These are phyloP conservation scores for Chalcis sispes DNA, from an alignment of 2,888 invertebrate species.

Conservation along the genomic window DNA sequence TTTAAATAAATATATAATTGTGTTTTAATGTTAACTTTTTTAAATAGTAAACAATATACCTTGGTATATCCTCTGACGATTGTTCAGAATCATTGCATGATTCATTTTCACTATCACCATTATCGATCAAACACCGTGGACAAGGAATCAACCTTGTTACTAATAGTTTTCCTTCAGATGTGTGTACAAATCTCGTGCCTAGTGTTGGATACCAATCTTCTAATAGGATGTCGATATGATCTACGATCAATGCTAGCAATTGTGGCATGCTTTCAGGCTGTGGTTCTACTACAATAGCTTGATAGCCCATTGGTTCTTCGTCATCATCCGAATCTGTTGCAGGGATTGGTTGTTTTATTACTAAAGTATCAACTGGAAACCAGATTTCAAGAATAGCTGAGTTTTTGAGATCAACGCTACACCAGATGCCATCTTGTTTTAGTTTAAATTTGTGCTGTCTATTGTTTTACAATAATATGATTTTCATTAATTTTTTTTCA, in stretches of 20 bases:
- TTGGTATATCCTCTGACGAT: slow-evolving; percentile 68
- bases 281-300: slow-evolving; percentile 86
- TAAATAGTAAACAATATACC: slow-evolving; percentile 41
- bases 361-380: slow-evolving; percentile 84
- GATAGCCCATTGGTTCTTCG: slow-evolving; percentile 79
- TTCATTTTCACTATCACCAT: slow-evolving; percentile 61
- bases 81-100: slow-evolving; percentile 63
- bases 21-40: too few relatives aligned
- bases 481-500: background rate
- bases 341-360: slow-evolving; percentile 78
- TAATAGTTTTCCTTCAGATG: slow-evolving; percentile 95
- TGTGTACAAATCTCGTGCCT: slow-evolving; percentile 98
- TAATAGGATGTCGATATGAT: slow-evolving; percentile 95
- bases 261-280: slow-evolving; percentile 88
- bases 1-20: too few relatives aligned
- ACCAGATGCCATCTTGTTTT: slow-evolving; percentile 91
- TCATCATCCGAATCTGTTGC: slow-evolving; percentile 74
- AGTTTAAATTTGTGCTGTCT: slow-evolving; percentile 81
- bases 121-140: slow-evolving; percentile 84
- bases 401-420: slow-evolving; percentile 86
- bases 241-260: slow-evolving; percentile 91
- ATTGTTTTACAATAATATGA: slow-evolving; percentile 61
- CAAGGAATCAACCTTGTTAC: slow-evolving; percentile 96
- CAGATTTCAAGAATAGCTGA: slow-evolving; percentile 91
- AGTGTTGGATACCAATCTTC: slow-evolving; percentile 99